Conservation (phyloP, 2,888 invertebrate genomes). For the Stenichneumon culpator region DNA sequence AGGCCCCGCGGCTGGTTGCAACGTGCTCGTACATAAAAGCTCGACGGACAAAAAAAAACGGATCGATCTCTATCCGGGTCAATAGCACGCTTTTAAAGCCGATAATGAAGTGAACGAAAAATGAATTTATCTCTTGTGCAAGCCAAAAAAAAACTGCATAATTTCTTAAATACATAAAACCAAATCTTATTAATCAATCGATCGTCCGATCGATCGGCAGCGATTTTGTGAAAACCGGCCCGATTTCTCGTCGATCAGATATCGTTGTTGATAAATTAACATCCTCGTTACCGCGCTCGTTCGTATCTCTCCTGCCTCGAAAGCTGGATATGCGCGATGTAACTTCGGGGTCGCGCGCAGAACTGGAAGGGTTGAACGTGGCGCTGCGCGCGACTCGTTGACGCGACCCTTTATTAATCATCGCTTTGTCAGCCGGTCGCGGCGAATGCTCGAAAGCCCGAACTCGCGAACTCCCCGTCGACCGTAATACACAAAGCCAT, state of each 20-base stretch:
- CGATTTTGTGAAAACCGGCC: conserved; percentile 24
- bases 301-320: conserved; percentile 37
- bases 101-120: conserved; percentile 35
- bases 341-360: conserved; percentile 54
- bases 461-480: conserved; percentile 46
- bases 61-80: conserved; percentile 57
- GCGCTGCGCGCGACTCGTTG: conserved; percentile 42
- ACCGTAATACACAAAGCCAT: conserved; percentile 24
- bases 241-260: conserved; percentile 16
- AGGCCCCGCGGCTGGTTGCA: conserved; percentile 24
- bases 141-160: neutral
- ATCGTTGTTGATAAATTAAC: conserved; percentile 66
- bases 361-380: conserved; percentile 41
- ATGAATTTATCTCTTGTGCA: conserved; percentile 31
- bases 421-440: conserved; percentile 59
- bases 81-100: conserved; percentile 52
- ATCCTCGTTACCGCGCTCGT: conserved; percentile 61
- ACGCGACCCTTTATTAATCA: conserved; percentile 69
- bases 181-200: conserved; percentile 9
- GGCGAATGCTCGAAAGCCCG: conserved; percentile 43
- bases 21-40: conserved; percentile 9
- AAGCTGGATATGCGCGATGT: conserved; percentile 16
- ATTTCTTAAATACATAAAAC: neutral
- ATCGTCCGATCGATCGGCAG: conserved; percentile 16
- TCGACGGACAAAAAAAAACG: conserved; percentile 17